A percentile compares a stretch with the other conserved stretches of the same genome.
Evolutionary conservation across 2,797 vertebrate genomes (phyloP).

Genomic region (Enteromius fasciolatus): DNA sequence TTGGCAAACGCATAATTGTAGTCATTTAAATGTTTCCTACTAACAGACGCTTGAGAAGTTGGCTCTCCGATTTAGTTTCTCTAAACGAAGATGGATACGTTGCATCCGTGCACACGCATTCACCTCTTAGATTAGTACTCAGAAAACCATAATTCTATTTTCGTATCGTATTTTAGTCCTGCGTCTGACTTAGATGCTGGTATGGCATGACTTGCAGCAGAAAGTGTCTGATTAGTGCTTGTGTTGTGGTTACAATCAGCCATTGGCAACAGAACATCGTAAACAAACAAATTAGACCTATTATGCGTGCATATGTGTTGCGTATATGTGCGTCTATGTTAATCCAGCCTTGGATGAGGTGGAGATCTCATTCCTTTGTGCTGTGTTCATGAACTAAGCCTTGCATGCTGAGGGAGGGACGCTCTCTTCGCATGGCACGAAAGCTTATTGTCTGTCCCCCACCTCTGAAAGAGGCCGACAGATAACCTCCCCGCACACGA

Average conservation of each 20-base stretch:
- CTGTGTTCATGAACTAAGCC: conserved; percentile 32
- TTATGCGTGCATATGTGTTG: conserved; percentile 50
- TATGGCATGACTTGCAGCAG: conserved; percentile 21
- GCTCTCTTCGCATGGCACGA: conserved; percentile 61
- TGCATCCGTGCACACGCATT: not conserved
- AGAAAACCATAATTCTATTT: conserved; percentile 22
- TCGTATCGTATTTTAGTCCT: not conserved
- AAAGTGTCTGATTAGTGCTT: conserved; percentile 32
- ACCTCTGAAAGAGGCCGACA: conserved; percentile 48
- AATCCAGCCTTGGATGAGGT: conserved; percentile 49
- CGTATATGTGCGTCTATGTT: conserved; percentile 42
- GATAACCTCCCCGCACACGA: conserved; percentile 55
- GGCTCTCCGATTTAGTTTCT: conserved; percentile 15
- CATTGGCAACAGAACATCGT: conserved; percentile 42
- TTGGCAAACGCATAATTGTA: conserved; percentile 46
- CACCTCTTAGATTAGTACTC: not conserved
- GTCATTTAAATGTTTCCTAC: conserved; percentile 45
- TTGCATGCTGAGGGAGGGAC: conserved; percentile 55
- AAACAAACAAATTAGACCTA: conserved; percentile 51
- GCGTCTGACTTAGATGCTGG: conserved; percentile 7
- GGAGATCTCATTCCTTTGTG: conserved; percentile 52
- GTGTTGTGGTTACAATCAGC: conserved; percentile 44
- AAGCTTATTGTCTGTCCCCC: conserved; percentile 62
- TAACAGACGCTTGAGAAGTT: conserved; percentile 30
- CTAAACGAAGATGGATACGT: conserved; percentile 24